Percentiles rank a stretch among this genome's conserved stretches.
phyloP scores from a whole-genome alignment of 2,113 vertebrate genomes.

The Circaetus gallicus region DNA sequence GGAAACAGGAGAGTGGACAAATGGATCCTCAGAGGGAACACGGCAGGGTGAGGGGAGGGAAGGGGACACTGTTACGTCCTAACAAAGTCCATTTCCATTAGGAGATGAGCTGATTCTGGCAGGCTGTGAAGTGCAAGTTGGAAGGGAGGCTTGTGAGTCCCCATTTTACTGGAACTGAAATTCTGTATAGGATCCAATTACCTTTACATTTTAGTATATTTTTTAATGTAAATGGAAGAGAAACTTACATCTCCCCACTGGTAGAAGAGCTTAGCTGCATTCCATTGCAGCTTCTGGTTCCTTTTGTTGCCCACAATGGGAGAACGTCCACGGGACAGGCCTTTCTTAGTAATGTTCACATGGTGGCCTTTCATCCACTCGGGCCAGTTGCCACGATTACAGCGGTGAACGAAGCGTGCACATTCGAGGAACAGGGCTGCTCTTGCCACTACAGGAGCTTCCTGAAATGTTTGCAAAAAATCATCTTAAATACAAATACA shows the following conservation, averaged over 20 bases:
- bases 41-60: rapidly evolving
- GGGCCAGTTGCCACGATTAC: conserved; percentile 97
- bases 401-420: conserved; percentile 95
- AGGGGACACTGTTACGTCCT: not conserved
- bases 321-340: conserved; percentile 91
- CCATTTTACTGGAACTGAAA: not conserved
- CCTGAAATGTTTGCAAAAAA: conserved; percentile 69
- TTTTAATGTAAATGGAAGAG: not conserved
- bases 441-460: conserved; percentile 93
- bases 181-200: not conserved
- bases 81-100: not conserved
- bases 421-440: conserved; percentile 96
- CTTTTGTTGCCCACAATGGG: conserved; percentile 94
- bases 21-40: not conserved
- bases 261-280: conserved; percentile 96
- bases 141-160: not conserved
- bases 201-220: not conserved
- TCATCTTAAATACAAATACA: not conserved
- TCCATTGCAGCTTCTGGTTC: conserved; percentile 98
- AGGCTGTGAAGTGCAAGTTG: not conserved
- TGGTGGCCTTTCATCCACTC: conserved; percentile 99
- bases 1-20: not conserved
- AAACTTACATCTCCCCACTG: conserved; percentile 96
- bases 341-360: conserved; percentile 95
- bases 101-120: not conserved